Conservation (phyloP, 1,140 invertebrate species). For the Temnothorax longispinosus region DNA sequence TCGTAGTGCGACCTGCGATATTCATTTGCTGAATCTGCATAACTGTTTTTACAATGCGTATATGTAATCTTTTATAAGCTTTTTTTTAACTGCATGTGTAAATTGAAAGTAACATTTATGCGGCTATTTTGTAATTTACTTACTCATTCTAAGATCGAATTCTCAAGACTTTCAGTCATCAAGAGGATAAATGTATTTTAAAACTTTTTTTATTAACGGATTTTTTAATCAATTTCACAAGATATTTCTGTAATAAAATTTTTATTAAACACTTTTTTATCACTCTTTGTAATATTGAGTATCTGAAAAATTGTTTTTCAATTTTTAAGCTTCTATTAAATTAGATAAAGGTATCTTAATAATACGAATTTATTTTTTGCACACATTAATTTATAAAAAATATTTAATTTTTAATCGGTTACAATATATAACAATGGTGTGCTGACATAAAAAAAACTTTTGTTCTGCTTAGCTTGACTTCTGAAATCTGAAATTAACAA, state of each 20-base stretch:
- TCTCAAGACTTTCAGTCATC: not conserved
- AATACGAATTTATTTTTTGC: not conserved
- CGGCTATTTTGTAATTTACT: not conserved
- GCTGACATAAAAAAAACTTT: not conserved
- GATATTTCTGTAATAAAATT: not conserved
- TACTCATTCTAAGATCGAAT: not conserved
- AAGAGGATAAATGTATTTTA: not conserved
- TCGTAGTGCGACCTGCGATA: not conserved
- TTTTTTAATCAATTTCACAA: not conserved
- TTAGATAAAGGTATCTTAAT: not conserved
- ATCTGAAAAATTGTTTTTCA: not conserved
- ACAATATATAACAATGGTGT: not conserved
- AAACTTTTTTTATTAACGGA: not conserved
- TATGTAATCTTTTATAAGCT: not conserved
- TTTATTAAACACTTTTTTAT: not conserved
- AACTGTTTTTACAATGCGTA: not conserved
- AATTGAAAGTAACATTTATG: not conserved
- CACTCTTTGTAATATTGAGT: not conserved
- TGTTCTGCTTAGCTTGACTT: not conserved
- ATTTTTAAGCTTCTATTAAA: not conserved
- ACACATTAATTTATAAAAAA: not conserved
- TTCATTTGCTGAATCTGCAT: not conserved
- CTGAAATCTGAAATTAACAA: not conserved
- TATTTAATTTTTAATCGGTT: not conserved
- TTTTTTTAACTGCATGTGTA: not conserved